These are phyloP conservation scores for Campylorhamphus procurvoides DNA, from an alignment of 2,113 vertebrate genomes.

Conservation along the genomic window DNA sequence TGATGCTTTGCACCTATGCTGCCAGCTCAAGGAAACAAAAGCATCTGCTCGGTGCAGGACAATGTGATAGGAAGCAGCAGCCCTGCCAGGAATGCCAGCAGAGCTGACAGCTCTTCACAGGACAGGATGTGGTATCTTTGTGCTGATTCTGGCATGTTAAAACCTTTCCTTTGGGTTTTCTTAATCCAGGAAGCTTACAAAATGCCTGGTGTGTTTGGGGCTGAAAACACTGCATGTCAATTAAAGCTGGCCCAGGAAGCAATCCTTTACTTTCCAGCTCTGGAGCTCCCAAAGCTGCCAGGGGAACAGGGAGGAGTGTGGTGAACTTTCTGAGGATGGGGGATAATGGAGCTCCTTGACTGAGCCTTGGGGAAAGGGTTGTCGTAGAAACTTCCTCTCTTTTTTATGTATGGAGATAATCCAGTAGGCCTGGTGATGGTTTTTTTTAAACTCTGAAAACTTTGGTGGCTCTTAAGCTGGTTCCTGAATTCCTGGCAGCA, in stretches of 20 bases:
- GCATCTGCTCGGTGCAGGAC: neutral
- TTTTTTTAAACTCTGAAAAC: neutral
- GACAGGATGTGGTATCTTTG: constrained; percentile 54
- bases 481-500: neutral
- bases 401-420: neutral
- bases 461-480: neutral
- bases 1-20: constrained; percentile 15
- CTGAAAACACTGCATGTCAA: neutral
- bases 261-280: neutral
- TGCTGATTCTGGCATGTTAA: constrained; percentile 49
- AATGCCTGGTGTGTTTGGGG: constrained; percentile 20
- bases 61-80: constrained; percentile 37
- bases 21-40: constrained; percentile 19
- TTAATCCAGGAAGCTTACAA: constrained; percentile 53
- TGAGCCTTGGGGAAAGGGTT: neutral
- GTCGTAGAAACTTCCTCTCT: neutral
- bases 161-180: constrained; percentile 31
- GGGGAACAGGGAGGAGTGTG: neutral
- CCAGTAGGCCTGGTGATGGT: neutral
- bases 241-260: constrained; percentile 1
- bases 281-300: neutral
- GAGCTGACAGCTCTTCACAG: neutral
- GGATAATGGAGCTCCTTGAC: neutral
- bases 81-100: neutral
- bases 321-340: neutral